Base-by-base conservation (phyloP, 2,113 vertebrate species). In the Benthochromis sp. region DNA sequence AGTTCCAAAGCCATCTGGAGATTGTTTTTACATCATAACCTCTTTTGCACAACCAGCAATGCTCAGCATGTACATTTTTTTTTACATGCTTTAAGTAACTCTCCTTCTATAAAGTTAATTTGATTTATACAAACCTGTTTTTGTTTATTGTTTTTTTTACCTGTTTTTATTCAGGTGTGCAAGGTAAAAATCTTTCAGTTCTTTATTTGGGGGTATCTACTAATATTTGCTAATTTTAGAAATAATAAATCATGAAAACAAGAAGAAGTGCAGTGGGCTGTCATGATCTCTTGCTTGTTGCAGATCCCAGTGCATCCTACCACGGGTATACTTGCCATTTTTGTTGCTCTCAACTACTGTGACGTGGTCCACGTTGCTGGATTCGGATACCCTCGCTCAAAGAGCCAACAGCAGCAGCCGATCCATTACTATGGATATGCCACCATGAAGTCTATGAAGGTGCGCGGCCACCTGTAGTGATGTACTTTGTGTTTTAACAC, bases 361-460 rank as follows among this genome's bases (percentile, higher is more conserved):
- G 98, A 99, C 59, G 83, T 97, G 84, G 98, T 99, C 66, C 97
- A 98, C 80, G 90, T 99, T 0, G 98, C 98, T 1, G 98, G 98
- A 69, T 99, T 99, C 4, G 98, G 98, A 83, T 99, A 99, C 89
- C 98, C 98, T 0, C 93, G 94, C 0, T 82, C 85, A 24, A 91
- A 87, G 36, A 96, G 96, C 89, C 97, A 95, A 88, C 97, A 94
- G 61, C 95, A 97, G 13, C 97, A 97, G 13, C 97, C 97, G 5
- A 98, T 99, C 21, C 98, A 99, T 86, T 99, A 99, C 94, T 99
- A 98, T 0, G 98, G 98, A 84, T 93, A 96, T 45, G 95, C 97
- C 86, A 98, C 97, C 0, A 97, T 99, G 94, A 98, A 96, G 76
- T 97, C 97, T 24, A 98, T 99, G 98, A 97, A 96, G 4, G 98